Evolutionary conservation across 2,888 invertebrate genomes (phyloP).

Genomic region (Platerodrilus igneus): DNA sequence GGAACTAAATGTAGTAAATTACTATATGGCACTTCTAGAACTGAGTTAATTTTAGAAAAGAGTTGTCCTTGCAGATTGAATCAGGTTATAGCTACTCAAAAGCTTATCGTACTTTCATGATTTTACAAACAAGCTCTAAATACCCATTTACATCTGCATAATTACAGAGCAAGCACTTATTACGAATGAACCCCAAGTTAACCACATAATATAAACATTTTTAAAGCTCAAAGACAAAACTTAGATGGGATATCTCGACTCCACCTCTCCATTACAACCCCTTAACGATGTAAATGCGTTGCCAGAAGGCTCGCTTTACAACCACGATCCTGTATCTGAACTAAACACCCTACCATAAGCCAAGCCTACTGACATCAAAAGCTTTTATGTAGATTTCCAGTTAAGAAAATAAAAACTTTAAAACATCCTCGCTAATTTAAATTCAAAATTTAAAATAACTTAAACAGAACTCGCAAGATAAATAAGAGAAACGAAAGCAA

Average conservation of each 20-base stretch:
- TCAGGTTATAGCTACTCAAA: no score
- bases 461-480: slow-evolving; percentile 28
- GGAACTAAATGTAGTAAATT: no score
- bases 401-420: slow-evolving; percentile 49
- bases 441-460: slow-evolving; percentile 33
- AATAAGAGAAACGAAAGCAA: slow-evolving; percentile 23
- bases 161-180: slow-evolving; percentile 20
- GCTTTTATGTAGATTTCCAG: slow-evolving; percentile 47
- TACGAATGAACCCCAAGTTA: slow-evolving; percentile 21
- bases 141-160: slow-evolving; percentile 14
- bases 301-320: slow-evolving; percentile 41
- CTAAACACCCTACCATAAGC: slow-evolving; percentile 41
- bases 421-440: slow-evolving; percentile 44
- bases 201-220: slow-evolving; percentile 47
- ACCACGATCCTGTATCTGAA: slow-evolving; percentile 36
- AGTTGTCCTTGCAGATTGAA: no score
- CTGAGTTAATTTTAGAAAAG: no score
- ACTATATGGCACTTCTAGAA: no score
- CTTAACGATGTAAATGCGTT: slow-evolving; percentile 47
- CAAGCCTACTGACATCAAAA: slow-evolving; percentile 45
- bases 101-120: no score
- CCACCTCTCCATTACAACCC: slow-evolving; percentile 43
- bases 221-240: slow-evolving; percentile 48
- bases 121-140: slow-evolving; percentile 5
- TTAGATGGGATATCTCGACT: slow-evolving; percentile 45